Base-by-base conservation (phyloP, 1,140 invertebrate genomes). In the Eumaeus atala region DNA sequence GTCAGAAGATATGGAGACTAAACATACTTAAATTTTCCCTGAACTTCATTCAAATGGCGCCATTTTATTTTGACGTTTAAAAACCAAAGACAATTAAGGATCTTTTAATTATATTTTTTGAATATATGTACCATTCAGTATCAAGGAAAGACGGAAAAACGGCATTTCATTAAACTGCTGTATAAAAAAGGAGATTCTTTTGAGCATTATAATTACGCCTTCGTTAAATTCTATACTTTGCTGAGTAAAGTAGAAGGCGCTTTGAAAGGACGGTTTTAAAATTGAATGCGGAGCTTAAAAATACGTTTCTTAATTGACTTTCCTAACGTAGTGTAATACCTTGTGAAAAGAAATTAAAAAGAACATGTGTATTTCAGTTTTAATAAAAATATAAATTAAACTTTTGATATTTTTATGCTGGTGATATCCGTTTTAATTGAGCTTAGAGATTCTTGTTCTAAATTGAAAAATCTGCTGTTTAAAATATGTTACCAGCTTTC, bases 151-250 rank as follows among this genome's bases (percentile, higher is more conserved):
- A 62, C 66, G 70, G 68, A 70, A 81, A 74, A 72, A 62, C 66
- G 59, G 69, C 68, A 73, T 75, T 84, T 84, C 68, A 81, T 84
- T 74, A 80, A 74, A 74, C 66, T 71, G 64, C 65, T 67, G 63
- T 54, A 48, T 48, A 72, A 70, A 72, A 77, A 77, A 81, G 64
- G 67, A 64, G 74, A 66, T 77, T 82, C 76, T 83, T 82, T 84
- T 74, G 67, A 79, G 68, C 69, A 80, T 81, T 77, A 81, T 83
- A 80, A 79, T 81, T 78, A 81, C 57, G 67, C 67, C 76, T 78
- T 81, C 79, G 74, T 83, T 85, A 83, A 80, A 79, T 72, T 76
- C 75, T 68, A 74, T 74, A 79, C 74, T 75, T 77, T 74, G 68
- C 72, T 73, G 72, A 74, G 68, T 71, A 74, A 73, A 76, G 66